A percentile compares a stretch with the other conserved stretches of the same genome.
Evolutionary conservation across 2,888 invertebrate genomes (phyloP).

Genomic region (Dolomedes plantarius): DNA sequence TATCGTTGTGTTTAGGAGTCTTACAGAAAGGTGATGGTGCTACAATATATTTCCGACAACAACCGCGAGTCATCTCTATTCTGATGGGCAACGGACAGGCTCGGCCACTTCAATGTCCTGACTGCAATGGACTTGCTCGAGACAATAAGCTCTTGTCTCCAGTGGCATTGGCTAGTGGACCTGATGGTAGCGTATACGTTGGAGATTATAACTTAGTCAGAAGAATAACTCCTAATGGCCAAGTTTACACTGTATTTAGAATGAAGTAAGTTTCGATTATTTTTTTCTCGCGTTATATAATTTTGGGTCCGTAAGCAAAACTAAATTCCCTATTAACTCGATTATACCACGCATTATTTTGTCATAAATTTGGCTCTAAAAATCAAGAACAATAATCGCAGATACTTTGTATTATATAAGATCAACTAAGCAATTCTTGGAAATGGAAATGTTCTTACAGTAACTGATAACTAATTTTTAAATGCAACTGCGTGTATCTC

Average conservation of each 20-base stretch:
- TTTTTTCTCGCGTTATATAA: too few relatives aligned
- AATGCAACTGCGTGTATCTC: too few relatives aligned
- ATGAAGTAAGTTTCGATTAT: constrained; percentile 87
- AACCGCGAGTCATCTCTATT: constrained; percentile 92
- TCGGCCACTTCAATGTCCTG: constrained; percentile 82
- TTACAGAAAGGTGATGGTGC: constrained; percentile 98
- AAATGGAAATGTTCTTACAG: too few relatives aligned
- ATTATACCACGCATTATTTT: too few relatives aligned
- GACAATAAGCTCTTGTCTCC: constrained; percentile 92
- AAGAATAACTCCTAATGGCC: constrained; percentile 89
- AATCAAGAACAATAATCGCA: too few relatives aligned
- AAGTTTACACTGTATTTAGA: constrained; percentile 86
- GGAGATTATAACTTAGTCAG: constrained; percentile 97
- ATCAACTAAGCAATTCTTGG: too few relatives aligned
- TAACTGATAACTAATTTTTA: too few relatives aligned
- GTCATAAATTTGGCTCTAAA: too few relatives aligned
- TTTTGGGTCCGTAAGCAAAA: too few relatives aligned
- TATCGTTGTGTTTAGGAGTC: constrained; percentile 86
- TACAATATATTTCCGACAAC: constrained; percentile 94
- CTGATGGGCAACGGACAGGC: constrained; percentile 95
- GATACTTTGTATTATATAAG: too few relatives aligned
- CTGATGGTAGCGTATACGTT: constrained; percentile 95
- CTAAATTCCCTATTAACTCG: too few relatives aligned
- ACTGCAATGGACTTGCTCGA: constrained; percentile 87
- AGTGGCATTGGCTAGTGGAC: constrained; percentile 91